phyloP scores from a whole-genome alignment of 1,140 invertebrate species.

The Rhizoglyphus robini region DNA sequence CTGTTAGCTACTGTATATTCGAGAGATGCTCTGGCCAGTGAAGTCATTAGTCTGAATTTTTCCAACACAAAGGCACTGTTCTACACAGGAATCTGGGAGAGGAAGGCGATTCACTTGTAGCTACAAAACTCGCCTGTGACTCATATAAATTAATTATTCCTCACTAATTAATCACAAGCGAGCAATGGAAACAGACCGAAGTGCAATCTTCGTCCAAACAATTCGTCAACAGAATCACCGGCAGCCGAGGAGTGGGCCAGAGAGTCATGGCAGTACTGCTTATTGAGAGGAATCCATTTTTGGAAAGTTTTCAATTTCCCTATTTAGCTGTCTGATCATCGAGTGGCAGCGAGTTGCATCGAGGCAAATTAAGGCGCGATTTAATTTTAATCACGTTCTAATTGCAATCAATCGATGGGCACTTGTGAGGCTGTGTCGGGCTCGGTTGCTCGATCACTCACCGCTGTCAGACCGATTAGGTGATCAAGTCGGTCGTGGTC shows the following conservation, averaged over 20 bases:
- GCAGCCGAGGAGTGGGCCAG: neutral
- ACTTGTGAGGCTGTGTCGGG: neutral
- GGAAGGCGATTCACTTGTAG: no score
- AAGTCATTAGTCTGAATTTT: neutral
- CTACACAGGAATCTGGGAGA: no score
- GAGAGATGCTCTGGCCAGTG: no score
- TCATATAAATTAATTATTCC: neutral
- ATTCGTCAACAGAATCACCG: no score
- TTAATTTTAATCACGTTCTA: conserved; percentile 15
- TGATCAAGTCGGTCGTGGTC: neutral
- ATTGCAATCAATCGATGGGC: conserved; percentile 4
- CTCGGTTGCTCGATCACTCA: neutral
- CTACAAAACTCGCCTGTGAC: neutral
- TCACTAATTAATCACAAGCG: neutral
- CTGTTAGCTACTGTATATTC: neutral
- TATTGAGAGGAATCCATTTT: neutral
- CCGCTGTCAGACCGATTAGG: neutral
- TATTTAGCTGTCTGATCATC: neutral
- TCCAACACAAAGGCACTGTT: no score
- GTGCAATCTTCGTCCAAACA: no score
- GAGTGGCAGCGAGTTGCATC: no score
- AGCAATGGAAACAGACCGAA: neutral
- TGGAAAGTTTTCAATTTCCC: neutral
- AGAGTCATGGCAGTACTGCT: neutral
- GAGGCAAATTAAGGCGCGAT: conserved; percentile 13